phyloP scores from a whole-genome alignment of 2,797 vertebrate species.

The Todus mexicanus region DNA sequence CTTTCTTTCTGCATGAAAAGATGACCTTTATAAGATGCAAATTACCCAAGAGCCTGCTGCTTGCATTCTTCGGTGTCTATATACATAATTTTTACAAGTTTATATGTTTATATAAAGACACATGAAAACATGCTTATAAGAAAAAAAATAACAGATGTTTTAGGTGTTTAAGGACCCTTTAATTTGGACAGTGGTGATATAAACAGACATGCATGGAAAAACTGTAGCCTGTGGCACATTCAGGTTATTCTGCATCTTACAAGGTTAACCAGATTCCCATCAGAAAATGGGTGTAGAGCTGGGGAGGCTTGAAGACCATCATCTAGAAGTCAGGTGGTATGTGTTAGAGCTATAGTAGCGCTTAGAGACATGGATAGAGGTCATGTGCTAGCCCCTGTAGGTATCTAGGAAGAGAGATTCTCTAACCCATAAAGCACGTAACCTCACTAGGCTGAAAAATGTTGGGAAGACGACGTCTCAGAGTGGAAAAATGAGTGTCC shows the following conservation, averaged over 20 bases:
- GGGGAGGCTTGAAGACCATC: neutral
- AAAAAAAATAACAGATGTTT: neutral
- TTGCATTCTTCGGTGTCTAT: neutral
- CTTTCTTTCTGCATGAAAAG: constrained; percentile 16
- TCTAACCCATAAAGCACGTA: neutral
- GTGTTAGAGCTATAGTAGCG: neutral
- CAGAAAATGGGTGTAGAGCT: neutral
- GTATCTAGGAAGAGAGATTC: neutral
- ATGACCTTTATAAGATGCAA: constrained; percentile 60
- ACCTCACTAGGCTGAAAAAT: neutral
- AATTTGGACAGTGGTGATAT: neutral
- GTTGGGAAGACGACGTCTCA: neutral
- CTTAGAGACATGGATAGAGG: neutral
- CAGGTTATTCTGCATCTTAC: neutral
- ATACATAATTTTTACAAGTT: neutral
- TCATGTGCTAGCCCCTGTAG: neutral
- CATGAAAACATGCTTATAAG: neutral
- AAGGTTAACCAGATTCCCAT: neutral
- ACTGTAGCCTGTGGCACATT: neutral
- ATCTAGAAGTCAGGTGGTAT: neutral
- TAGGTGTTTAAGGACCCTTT: neutral
- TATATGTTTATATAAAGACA: neutral
- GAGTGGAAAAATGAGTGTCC: neutral
- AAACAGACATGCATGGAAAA: neutral
- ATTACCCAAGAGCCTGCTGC: neutral